Percentiles rank a stretch among this genome's conserved stretches.
Conservation (phyloP, 1,140 invertebrate genomes). For the Brachionus koreanus region DNA sequence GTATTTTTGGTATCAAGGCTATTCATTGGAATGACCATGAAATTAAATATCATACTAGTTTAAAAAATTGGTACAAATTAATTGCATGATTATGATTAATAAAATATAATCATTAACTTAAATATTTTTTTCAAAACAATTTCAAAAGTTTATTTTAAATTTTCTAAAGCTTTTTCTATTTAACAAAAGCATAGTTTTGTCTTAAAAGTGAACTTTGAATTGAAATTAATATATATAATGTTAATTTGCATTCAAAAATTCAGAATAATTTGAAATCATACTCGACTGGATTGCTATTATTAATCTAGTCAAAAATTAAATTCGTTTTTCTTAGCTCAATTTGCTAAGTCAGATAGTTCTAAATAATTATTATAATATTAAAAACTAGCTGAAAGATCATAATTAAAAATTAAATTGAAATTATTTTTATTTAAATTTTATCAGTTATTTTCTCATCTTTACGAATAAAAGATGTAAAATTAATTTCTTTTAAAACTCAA, state of each 20-base stretch:
- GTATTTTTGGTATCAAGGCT: too few relatives aligned
- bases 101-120: too few relatives aligned
- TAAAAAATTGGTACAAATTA: too few relatives aligned
- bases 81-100: too few relatives aligned
- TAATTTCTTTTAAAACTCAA: not conserved
- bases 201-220: not conserved
- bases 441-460: not conserved
- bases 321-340: not conserved
- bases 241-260: slow-evolving; percentile 7
- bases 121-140: too few relatives aligned
- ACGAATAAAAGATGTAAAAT: slow-evolving; percentile 15
- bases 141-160: too few relatives aligned
- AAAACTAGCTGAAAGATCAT: not conserved
- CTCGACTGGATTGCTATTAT: not conserved
- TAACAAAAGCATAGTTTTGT: slow-evolving; percentile 10
- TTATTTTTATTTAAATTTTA: not conserved
- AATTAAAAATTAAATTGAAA: not conserved
- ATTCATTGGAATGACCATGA: too few relatives aligned
- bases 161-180: not conserved
- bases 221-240: not conserved
- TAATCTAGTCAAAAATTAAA: not conserved
- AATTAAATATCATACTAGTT: too few relatives aligned
- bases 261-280: not conserved
- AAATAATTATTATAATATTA: not conserved
- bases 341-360: not conserved